Conservation (phyloP, 2,113 vertebrate genomes). For the Oophaga pumilio region DNA sequence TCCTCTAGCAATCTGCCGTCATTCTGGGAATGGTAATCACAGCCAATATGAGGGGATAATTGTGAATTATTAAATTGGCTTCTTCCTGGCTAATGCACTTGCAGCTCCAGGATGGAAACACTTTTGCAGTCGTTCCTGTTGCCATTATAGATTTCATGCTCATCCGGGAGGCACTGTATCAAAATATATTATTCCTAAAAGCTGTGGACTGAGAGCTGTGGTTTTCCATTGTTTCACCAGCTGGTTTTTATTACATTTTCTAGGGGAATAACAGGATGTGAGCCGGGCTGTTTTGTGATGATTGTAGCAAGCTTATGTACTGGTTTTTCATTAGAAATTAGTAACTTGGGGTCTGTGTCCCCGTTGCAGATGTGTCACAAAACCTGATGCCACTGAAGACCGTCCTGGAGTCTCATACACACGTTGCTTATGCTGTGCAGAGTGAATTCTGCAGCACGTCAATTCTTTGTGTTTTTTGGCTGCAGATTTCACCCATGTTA, state of each 20-base stretch:
- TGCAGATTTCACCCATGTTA: too few relatives aligned
- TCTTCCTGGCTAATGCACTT: slow-evolving; percentile 43
- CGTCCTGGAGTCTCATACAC: too few relatives aligned
- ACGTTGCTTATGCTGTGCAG: too few relatives aligned
- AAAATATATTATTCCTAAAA: slow-evolving; percentile 24
- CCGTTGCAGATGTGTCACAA: too few relatives aligned
- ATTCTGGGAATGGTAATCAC: slow-evolving; percentile 33
- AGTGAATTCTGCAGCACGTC: too few relatives aligned
- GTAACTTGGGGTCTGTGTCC: too few relatives aligned
- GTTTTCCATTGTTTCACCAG: slow-evolving; percentile 26
- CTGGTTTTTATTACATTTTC: background rate
- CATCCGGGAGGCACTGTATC: slow-evolving; percentile 1
- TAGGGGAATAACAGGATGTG: background rate
- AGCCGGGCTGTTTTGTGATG: background rate
- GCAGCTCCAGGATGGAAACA: slow-evolving; percentile 20
- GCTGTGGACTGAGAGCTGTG: background rate
- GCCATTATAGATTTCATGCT: background rate
- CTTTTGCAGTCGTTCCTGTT: background rate
- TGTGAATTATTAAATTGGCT: slow-evolving; percentile 42
- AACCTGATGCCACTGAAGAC: too few relatives aligned
- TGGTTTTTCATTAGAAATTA: background rate
- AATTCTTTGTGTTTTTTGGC: too few relatives aligned
- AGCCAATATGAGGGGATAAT: background rate
- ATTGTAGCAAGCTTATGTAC: background rate
- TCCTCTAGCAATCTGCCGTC: background rate